Evolutionary conservation across 2,797 vertebrate genomes (phyloP).

Genomic region (Odontamblyopus lacepedii): DNA sequence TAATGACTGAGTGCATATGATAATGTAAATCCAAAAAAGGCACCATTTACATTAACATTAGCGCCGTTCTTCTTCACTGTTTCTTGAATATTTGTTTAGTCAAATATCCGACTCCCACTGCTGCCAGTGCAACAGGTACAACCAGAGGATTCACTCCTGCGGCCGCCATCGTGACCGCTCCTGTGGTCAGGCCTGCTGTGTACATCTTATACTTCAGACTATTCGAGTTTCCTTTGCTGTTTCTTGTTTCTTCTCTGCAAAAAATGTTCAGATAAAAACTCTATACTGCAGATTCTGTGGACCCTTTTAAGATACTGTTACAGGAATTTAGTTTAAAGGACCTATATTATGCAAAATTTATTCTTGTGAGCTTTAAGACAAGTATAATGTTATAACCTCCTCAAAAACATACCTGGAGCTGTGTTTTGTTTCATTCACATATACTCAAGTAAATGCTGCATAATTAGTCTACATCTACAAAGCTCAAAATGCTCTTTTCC

Average conservation of each 20-base stretch:
- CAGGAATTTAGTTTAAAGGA: no score
- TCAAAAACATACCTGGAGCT: no score
- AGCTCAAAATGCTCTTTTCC: no score
- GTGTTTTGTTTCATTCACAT: no score
- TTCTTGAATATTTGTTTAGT: not conserved
- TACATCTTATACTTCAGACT: not conserved
- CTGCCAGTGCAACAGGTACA: not conserved
- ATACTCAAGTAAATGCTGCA: no score
- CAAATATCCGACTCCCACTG: not conserved
- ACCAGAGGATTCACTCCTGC: not conserved
- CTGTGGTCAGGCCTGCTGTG: no score
- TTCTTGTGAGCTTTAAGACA: no score
- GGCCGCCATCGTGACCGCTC: not conserved
- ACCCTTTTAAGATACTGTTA: no score
- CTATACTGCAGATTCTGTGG: not conserved
- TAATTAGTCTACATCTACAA: no score
- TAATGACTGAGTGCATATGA: not conserved
- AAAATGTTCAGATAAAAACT: not conserved
- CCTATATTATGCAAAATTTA: no score
- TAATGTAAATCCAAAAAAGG: not conserved
- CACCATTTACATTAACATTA: not conserved
- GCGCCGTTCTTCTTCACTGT: not conserved
- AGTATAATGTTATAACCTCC: no score
- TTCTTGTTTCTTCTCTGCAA: not conserved
- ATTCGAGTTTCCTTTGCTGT: not conserved